Conservation (phyloP, 2,888 invertebrate species). For the Rapana venosa region DNA sequence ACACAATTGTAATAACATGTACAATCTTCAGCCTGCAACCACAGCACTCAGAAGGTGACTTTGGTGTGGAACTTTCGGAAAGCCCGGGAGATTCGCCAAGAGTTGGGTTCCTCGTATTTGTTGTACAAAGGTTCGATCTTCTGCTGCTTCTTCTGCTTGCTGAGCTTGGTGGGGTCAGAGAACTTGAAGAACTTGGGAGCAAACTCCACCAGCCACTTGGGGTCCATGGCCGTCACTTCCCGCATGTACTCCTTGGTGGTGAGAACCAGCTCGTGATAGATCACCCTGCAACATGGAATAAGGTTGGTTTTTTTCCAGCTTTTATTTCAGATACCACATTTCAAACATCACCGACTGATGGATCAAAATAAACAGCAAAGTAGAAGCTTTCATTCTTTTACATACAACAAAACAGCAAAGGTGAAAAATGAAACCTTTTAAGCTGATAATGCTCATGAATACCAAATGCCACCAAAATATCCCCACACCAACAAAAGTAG, state of each 20-base stretch:
- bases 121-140: constrained; percentile 97
- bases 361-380: no score
- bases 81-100: constrained; percentile 94
- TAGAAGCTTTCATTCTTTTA: no score
- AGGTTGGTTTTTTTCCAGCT: no score
- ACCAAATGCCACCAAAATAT: no score
- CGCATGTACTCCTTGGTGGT: constrained; percentile 99
- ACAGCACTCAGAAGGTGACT: constrained; percentile 72
- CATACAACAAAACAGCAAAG: no score
- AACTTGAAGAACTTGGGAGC: constrained; percentile 99
- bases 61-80: constrained; percentile 78
- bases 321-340: no score
- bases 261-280: constrained; percentile 98
- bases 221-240: constrained; percentile 85
- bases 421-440: no score
- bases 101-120: constrained; percentile 99
- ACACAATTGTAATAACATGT: not conserved
- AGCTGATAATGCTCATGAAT: no score
- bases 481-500: no score
- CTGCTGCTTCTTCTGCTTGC: constrained; percentile 99
- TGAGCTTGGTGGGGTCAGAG: constrained; percentile 98
- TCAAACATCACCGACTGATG: no score
- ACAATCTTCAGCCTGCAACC: no score
- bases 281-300: constrained; percentile 84
- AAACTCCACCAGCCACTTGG: constrained; percentile 96